phyloP scores from a whole-genome alignment of 2,888 invertebrate genomes.

The Plebejus argus region DNA sequence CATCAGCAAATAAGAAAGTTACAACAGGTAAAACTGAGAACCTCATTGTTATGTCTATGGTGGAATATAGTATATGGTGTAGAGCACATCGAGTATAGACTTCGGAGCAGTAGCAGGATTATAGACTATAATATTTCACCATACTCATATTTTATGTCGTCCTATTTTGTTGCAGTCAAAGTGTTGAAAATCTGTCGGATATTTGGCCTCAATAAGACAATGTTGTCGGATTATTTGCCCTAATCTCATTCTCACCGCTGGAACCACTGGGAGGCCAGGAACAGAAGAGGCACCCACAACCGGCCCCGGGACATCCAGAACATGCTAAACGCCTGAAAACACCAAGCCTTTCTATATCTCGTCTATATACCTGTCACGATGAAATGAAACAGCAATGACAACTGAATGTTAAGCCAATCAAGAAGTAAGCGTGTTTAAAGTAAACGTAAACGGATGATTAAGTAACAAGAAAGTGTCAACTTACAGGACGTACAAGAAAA shows the following conservation, averaged over 20 bases:
- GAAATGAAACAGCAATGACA: neutral
- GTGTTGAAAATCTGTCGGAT: no score
- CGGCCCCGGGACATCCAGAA: slow-evolving; percentile 4
- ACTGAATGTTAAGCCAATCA: neutral
- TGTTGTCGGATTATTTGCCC: neutral
- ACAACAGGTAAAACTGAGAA: no score
- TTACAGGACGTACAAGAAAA: neutral
- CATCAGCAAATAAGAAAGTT: no score
- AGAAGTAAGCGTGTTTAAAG: neutral
- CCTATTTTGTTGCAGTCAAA: no score
- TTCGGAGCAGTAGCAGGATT: no score
- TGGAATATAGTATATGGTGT: no score
- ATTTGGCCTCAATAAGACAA: neutral
- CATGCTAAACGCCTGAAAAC: slow-evolving; percentile 28
- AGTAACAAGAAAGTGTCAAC: neutral
- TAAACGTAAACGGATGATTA: neutral
- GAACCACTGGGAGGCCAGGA: slow-evolving; percentile 28
- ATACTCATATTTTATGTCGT: no score
- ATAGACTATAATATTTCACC: no score
- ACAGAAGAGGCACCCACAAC: slow-evolving; percentile 9
- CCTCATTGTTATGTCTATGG: no score
- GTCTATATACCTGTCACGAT: neutral
- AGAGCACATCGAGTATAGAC: no score
- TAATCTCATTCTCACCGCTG: slow-evolving; percentile 21
- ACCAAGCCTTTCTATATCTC: neutral